Evolutionary conservation across 2,888 invertebrate species (phyloP), one percentile per base, ranked within the genome.

Genomic region (Leptopilina drosophilae): DNA sequence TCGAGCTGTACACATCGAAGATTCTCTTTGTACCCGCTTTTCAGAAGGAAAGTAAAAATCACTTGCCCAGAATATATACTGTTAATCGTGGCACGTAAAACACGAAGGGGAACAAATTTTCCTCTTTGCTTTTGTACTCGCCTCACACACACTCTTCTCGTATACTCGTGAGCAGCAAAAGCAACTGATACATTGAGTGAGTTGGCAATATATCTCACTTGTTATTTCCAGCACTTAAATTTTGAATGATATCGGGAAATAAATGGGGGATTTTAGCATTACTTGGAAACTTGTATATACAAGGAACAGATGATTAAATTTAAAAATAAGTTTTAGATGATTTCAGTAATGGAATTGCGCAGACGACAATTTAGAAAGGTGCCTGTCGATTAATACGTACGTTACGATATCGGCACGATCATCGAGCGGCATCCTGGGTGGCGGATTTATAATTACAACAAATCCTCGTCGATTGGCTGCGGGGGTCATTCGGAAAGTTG

Each of bases 381-480:
- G 83, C 78, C 82, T 82, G 83, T 82, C 83, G 80, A 85, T 85
- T 85, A 83, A 84, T 85, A 85, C 83, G 82, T 85, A 80, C 33
- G 33, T 33, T 75, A 80, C 56, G 53, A 56, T 78, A 78, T 77
- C 69, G 77, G 78, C 82, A 79, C 77, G 79, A 82, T 80, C 81
- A 80, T 77, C 79, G 8, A 78, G 76, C 80, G 56, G 84, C 88
- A 81, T 86, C 87, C 87, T 88, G 88, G 88, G 88, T 88, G 89
- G 88, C 85, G 82, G 78, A 85, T 77, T 82, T 82, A 85, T 88
- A 89, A 89, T 89, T 89, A 89, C 86, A 84, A 86, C 84, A 87
- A 83, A 83, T 82, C 80, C 81, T 69, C 80, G 81, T 82, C 84
- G 85, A 87, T 87, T 86, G 85, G 87, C 82, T 81, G 77, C 49